Evolutionary conservation across 2,888 invertebrate species (phyloP).

Genomic region (Caenorhabditis sp.): DNA sequence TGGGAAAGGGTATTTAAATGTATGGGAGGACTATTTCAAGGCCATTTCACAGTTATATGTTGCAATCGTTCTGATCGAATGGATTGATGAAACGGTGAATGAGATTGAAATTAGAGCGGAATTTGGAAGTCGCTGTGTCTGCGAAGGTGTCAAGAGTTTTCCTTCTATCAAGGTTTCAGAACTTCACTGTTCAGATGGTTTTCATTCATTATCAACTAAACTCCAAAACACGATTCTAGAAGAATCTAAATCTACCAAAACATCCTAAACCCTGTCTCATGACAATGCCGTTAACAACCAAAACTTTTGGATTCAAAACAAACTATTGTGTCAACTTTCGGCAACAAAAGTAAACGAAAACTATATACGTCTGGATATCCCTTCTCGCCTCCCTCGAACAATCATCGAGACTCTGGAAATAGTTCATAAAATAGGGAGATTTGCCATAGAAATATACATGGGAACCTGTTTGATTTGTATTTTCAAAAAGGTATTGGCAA

Average conservation of each 20-base stretch:
- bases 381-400: not conserved
- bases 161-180: no score
- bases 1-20: constrained; percentile 10
- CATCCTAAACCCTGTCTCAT: not conserved
- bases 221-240: no score
- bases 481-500: constrained; percentile 32
- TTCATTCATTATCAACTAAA: no score
- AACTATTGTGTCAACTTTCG: not conserved
- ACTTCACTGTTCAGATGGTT: no score
- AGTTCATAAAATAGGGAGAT: constrained; percentile 16
- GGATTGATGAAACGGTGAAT: not conserved
- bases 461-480: constrained; percentile 46
- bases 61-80: constrained; percentile 12
- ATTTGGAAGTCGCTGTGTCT: no score
- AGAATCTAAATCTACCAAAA: not conserved
- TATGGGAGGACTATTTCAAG: constrained; percentile 7
- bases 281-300: not conserved
- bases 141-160: no score
- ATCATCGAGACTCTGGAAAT: constrained; percentile 27
- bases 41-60: constrained; percentile 23
- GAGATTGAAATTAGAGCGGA: not conserved
- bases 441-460: constrained; percentile 3
- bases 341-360: constrained; percentile 21
- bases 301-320: not conserved
- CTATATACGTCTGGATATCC: not conserved